phyloP scores from a whole-genome alignment of 2,797 vertebrate genomes.

The Pseudomugil gertrudae region DNA sequence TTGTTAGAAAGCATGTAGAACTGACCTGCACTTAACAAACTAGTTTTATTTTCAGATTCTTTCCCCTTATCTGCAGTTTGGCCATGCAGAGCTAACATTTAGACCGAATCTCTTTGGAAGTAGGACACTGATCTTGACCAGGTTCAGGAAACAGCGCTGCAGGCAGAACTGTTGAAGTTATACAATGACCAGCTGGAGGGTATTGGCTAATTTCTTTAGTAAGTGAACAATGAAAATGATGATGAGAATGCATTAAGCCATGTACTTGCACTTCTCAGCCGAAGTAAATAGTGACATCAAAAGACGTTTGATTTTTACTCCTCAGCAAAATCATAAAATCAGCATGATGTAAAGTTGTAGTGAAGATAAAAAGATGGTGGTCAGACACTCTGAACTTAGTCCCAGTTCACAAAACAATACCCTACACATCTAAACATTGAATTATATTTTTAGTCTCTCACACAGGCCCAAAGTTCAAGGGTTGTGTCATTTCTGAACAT shows the following conservation, averaged over 20 bases:
- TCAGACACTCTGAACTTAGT: neutral
- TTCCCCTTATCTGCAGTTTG: neutral
- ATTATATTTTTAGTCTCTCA: neutral
- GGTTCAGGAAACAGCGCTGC: neutral
- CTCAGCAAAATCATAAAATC: neutral
- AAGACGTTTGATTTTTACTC: neutral
- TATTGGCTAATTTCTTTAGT: neutral
- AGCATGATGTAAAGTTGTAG: neutral
- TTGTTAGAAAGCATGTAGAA: neutral
- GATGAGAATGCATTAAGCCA: neutral
- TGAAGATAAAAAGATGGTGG: neutral
- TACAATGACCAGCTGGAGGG: neutral
- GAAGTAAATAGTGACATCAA: neutral
- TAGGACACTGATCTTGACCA: no score
- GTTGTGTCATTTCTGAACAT: neutral
- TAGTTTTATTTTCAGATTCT: neutral
- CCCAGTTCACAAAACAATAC: neutral
- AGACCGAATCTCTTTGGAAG: neutral
- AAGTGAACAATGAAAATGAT: neutral
- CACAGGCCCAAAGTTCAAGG: neutral
- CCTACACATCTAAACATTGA: neutral
- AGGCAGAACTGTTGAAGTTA: neutral
- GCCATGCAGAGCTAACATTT: neutral
- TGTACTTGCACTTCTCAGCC: no score
- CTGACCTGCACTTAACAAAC: neutral